Conservation (phyloP, 2,113 vertebrate genomes). For the Stegostoma tigrinum region DNA sequence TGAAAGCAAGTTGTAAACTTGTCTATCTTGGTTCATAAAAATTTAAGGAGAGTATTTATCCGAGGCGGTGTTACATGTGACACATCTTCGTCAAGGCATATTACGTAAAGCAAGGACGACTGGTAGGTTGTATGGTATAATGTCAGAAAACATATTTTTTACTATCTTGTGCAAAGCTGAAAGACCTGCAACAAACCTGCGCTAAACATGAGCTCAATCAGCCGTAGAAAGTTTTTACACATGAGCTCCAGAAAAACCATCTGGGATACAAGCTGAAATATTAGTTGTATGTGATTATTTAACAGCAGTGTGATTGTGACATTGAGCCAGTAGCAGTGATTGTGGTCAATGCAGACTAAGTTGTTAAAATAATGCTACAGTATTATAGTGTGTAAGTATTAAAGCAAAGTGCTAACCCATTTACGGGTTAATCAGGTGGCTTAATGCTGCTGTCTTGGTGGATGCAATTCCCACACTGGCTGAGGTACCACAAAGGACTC, state of each 20-base stretch:
- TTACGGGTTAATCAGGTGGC: not conserved
- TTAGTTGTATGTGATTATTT: not conserved
- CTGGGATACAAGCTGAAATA: not conserved
- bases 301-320: not conserved
- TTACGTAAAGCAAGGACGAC: not conserved
- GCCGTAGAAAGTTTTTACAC: not conserved
- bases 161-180: not conserved
- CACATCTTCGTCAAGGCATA: not conserved
- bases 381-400: not conserved
- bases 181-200: not conserved
- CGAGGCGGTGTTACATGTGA: not conserved
- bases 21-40: slow-evolving; percentile 19
- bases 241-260: not conserved
- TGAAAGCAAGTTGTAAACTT: not conserved
- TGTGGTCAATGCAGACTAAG: not conserved
- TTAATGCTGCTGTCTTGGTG: not conserved
- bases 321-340: not conserved
- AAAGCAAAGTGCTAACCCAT: not conserved
- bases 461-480: too few species aligned
- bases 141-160: too few species aligned
- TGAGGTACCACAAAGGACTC: too few species aligned
- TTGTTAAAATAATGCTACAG: not conserved
- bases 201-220: not conserved
- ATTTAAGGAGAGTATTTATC: not conserved
- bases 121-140: not conserved